These are phyloP conservation scores for Aproaerema taeniolella DNA, from an alignment of 2,888 invertebrate genomes.

Conservation along the genomic window DNA sequence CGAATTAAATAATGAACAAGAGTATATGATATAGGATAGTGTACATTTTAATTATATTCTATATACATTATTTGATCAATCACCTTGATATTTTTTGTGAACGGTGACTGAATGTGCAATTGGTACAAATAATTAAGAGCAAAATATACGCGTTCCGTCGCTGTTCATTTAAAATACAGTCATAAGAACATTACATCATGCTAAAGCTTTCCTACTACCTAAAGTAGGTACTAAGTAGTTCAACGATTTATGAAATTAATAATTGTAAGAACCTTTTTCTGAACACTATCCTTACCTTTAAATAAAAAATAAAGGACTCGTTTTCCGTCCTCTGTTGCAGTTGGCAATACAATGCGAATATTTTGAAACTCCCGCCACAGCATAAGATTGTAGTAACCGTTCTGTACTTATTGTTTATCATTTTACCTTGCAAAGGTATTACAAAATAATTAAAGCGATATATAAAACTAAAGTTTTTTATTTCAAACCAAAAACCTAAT, in stretches of 20 bases:
- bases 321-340: conserved; percentile 57
- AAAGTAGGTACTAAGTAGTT: conserved; percentile 64
- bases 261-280: conserved; percentile 62
- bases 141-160: conserved; percentile 18
- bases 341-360: conserved; percentile 28
- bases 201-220: conserved; percentile 65
- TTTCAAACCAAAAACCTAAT: too few species aligned
- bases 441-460: conserved; percentile 56
- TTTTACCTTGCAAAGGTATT: conserved; percentile 69
- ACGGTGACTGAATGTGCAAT: conserved; percentile 20
- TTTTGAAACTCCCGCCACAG: conserved; percentile 35
- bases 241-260: conserved; percentile 63
- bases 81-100: conserved; percentile 21
- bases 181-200: conserved; percentile 57
- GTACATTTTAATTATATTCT: conserved; percentile 22
- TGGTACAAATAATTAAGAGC: conserved; percentile 21
- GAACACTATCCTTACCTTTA: conserved; percentile 48
- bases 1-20: conserved; percentile 12
- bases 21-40: conserved; percentile 27
- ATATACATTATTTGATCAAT: conserved; percentile 28
- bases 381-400: conserved; percentile 48
- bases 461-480: conserved; percentile 3
- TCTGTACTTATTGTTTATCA: conserved; percentile 59
- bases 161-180: conserved; percentile 19
- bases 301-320: conserved; percentile 46